phyloP scores from a whole-genome alignment of 1,140 invertebrate species.

The Brachionus manjavacas region DNA sequence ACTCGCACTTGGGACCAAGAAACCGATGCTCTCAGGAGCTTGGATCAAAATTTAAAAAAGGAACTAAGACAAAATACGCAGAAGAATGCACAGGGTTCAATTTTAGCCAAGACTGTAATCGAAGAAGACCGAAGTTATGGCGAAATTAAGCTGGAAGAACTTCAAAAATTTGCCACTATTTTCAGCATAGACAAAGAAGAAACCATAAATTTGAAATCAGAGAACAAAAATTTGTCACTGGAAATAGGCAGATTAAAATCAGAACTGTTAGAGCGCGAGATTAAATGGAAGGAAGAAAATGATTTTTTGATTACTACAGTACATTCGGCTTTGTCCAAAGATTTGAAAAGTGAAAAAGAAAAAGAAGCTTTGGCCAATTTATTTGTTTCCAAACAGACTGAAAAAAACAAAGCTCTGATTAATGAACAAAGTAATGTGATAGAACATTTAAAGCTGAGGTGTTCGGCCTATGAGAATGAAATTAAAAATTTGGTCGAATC shows the following conservation, averaged over 20 bases:
- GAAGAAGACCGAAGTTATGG: not conserved
- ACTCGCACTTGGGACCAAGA: not conserved
- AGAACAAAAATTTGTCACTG: not conserved
- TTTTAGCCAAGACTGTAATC: not conserved
- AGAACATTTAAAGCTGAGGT: conserved; percentile 4
- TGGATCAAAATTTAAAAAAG: conserved; percentile 5
- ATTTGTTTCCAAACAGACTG: conserved; percentile 17
- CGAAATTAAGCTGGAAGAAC: not conserved
- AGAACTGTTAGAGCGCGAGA: not conserved
- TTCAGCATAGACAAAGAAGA: conserved; percentile 8
- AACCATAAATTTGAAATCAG: not conserved
- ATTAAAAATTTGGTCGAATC: not conserved
- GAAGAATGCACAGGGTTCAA: not conserved
- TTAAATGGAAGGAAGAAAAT: conserved; percentile 11
- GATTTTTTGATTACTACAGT: conserved; percentile 1
- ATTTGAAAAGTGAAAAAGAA: conserved; percentile 8
- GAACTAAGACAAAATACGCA: not conserved
- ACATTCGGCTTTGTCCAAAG: not conserved
- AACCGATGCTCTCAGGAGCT: not conserved
- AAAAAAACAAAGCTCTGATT: not conserved
- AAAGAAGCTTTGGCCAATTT: not conserved
- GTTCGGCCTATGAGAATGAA: not conserved
- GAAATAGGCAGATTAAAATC: not conserved
- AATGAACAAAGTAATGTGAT: conserved; percentile 14
- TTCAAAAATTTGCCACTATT: not conserved